Percentiles rank a stretch among this genome's conserved stretches.
Evolutionary conservation across 35 echinoderm and acorn worm genomes (phyloP).

Genomic region (Ophiothrix spiculata): DNA sequence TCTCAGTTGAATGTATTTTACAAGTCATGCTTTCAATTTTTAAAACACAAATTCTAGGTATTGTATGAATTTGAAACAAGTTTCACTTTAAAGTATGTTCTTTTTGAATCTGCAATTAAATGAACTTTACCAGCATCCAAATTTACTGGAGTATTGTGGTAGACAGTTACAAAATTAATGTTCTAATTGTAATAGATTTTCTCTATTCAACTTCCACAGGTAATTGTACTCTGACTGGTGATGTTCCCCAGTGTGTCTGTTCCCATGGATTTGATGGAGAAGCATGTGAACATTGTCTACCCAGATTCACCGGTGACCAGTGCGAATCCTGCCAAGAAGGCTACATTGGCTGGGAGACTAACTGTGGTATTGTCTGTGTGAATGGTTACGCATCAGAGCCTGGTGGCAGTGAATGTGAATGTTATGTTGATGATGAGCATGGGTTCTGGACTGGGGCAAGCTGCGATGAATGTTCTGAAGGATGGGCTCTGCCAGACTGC

Average conservation of each 20-base stretch:
- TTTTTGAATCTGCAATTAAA: background rate
- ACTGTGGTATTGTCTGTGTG: slow-evolving; percentile 62
- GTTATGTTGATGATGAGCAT: slow-evolving; percentile 69
- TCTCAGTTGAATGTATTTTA: no score
- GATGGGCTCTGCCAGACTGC: slow-evolving; percentile 70
- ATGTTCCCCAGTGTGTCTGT: slow-evolving; percentile 64
- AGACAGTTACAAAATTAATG: background rate
- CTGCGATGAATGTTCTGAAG: slow-evolving; percentile 67
- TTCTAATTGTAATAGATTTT: background rate
- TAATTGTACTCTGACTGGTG: slow-evolving; percentile 53
- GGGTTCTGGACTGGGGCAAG: slow-evolving; percentile 79
- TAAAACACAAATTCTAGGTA: background rate
- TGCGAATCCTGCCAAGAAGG: slow-evolving; percentile 53
- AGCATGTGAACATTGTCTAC: slow-evolving; percentile 61
- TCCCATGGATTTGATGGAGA: slow-evolving; percentile 71
- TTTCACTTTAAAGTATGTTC: background rate
- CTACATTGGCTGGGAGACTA: slow-evolving; percentile 84
- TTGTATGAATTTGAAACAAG: background rate
- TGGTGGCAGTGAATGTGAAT: slow-evolving; percentile 70
- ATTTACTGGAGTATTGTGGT: background rate
- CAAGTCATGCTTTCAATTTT: background rate
- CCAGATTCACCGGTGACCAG: slow-evolving; percentile 47
- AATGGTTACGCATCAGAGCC: slow-evolving; percentile 52
- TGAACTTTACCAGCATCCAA: background rate
- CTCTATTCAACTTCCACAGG: slow-evolving; percentile 23